Base-by-base conservation (phyloP, 2,888 invertebrate genomes). In the Sphaerophoria taeniata region DNA sequence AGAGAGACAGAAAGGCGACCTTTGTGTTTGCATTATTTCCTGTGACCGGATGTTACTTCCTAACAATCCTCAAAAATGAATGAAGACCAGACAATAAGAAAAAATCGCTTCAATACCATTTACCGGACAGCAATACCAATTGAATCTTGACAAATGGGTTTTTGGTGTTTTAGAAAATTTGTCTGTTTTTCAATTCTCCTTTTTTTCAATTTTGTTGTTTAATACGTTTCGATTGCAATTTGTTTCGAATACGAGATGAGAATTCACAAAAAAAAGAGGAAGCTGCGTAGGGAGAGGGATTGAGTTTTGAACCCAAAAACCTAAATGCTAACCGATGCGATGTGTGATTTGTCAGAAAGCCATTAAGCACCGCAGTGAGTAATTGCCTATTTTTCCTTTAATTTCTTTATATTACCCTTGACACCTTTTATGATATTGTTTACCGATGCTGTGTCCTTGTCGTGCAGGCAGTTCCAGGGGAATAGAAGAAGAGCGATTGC, bases 131-230 rank as follows among this genome's bases (percentile, higher is more conserved):
- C 81, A 81, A 85, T 72, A 73, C 69, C 65, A 80, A 85, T 85
- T 85, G 84, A 85, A 85, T 85, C 80, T 76, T 85, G 84, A 85
- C 84, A 85, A 85, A 85, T 85, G 84, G 84, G 55, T 69, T 69
- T 73, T 75, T 80, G 55, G 74, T 47, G 31, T 61, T 72, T 60
- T 55, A n/a, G 14, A 45, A 24, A 24, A 12, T 31, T 58, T 51
- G 24, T 24, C 24, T 24, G 24, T 24, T 24, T 24, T 24, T 24
- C 24, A 24, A 24, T 2, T 24, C 2, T 24, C 24, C 24, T 24
- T 24, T 24, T 24, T 76, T 34, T 61, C 55, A 2, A 33, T 51
- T 36, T 31, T 53, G 47, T 53, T 74, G 16, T 70, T 70, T 55
- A 12, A 49, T 33, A 34, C 65, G 55, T 80, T 75, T 84, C 75